A percentile compares a stretch with the other conserved stretches of the same genome.
These are phyloP conservation scores for Podabrus alpinus DNA, from an alignment of 2,888 invertebrate genomes.

Conservation along the genomic window DNA sequence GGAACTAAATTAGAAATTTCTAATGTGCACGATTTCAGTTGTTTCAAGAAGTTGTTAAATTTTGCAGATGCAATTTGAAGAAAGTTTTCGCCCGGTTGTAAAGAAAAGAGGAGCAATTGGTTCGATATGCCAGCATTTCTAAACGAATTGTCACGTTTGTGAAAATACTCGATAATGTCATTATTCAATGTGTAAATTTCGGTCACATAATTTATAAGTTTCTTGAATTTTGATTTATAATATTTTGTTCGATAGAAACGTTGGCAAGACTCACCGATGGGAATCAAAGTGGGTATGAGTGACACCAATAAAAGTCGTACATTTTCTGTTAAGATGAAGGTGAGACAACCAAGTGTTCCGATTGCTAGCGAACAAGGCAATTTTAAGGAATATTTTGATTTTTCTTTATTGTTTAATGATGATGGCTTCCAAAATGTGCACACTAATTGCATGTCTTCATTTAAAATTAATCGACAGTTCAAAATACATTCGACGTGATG, in stretches of 20 bases:
- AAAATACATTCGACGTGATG: constrained; percentile 21
- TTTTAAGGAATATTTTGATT: background rate
- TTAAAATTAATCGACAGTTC: constrained; percentile 10
- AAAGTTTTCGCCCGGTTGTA: background rate
- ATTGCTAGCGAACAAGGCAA: background rate
- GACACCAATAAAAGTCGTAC: constrained; percentile 5
- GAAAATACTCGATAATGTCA: background rate
- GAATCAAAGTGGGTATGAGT: background rate
- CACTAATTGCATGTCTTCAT: constrained; percentile 18
- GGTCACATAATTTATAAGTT: background rate
- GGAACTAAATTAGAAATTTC: background rate
- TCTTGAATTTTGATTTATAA: constrained; percentile 14
- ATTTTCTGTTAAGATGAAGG: background rate
- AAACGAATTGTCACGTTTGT: background rate
- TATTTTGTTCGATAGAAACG: background rate
- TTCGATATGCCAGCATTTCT: background rate
- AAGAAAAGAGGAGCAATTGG: background rate
- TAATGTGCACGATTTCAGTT: background rate
- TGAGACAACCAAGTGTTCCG: background rate
- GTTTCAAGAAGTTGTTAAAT: background rate
- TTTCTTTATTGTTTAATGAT: background rate
- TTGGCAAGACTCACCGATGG: background rate
- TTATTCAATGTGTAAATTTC: background rate
- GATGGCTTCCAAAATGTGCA: constrained; percentile 15
- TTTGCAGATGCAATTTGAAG: background rate